Evolutionary conservation across 1,140 invertebrate genomes (phyloP).

Genomic region (Cardiocondyla obscurior): DNA sequence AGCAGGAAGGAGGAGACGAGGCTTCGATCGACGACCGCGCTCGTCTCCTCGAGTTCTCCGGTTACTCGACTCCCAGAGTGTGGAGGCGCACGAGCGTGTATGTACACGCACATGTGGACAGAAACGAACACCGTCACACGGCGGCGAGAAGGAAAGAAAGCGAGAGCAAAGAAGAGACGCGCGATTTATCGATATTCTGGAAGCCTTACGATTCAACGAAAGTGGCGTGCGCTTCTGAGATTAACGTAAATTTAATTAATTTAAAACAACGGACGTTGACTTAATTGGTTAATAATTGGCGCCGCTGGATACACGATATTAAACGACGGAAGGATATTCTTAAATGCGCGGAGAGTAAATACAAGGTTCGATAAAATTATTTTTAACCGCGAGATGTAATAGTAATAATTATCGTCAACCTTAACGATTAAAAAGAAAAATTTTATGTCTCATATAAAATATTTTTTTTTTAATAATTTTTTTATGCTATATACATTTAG

Average conservation of each 20-base stretch:
- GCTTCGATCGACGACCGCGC: conserved; percentile 36
- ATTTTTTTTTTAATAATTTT: not conserved
- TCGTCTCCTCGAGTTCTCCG: conserved; percentile 52
- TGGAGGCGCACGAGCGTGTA: conserved; percentile 8
- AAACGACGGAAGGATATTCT: not conserved
- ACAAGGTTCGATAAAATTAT: not conserved
- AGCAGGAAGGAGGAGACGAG: conserved; percentile 32
- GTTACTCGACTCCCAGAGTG: conserved; percentile 56
- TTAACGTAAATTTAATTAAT: conserved; percentile 25
- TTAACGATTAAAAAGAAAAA: not conserved
- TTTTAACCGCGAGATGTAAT: not conserved
- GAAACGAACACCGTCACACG: conserved; percentile 7
- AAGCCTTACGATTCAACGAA: conserved; percentile 26
- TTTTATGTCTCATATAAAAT: not conserved
- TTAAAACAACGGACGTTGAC: not conserved
- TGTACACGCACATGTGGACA: not conserved
- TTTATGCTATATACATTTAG: not conserved
- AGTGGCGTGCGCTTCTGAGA: not conserved
- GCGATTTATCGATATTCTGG: conserved; percentile 36
- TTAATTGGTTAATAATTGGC: conserved; percentile 28
- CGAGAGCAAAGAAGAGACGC: not conserved
- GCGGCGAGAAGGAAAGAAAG: not conserved
- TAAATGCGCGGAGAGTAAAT: not conserved
- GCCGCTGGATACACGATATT: not conserved
- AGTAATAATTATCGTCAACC: not conserved